Percentiles rank a stretch among this genome's conserved stretches.
phyloP scores from a whole-genome alignment of 2,888 invertebrate genomes.

The Tachystola acroxantha region DNA sequence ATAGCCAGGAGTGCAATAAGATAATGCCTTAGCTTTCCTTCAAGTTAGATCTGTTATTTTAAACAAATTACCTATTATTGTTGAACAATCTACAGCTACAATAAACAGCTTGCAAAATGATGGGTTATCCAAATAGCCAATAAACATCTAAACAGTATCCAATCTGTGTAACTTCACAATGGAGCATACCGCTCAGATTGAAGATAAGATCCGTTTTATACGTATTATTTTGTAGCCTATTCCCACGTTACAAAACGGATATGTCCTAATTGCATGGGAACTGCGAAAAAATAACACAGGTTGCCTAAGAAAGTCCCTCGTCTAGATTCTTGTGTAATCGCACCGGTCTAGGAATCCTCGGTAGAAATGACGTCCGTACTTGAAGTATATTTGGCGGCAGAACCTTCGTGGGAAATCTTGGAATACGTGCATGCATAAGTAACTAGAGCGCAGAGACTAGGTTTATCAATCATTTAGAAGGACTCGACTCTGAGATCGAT shows the following conservation, averaged over 20 bases:
- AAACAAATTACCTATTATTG: no score
- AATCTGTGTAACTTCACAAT: conserved; percentile 1
- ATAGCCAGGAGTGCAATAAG: no score
- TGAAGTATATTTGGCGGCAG: conserved; percentile 12
- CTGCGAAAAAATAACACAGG: not conserved
- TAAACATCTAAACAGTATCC: no score
- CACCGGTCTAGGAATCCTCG: not conserved
- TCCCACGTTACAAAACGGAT: conserved; percentile 8
- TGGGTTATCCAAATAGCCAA: no score
- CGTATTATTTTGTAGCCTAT: not conserved
- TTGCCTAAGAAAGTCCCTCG: conserved; percentile 4
- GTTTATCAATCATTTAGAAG: not conserved
- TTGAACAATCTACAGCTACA: no score
- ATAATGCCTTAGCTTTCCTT: no score
- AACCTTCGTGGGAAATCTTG: conserved; percentile 51
- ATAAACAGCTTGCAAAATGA: no score
- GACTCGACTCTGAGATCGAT: not conserved
- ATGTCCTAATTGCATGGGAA: conserved; percentile 9
- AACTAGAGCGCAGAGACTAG: conserved; percentile 15
- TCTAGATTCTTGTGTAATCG: conserved; percentile 17
- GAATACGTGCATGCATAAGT: conserved; percentile 36
- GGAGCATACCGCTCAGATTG: conserved; percentile 2
- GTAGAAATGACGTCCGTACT: conserved; percentile 20
- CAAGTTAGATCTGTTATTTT: no score
- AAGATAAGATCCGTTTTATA: not conserved